A percentile compares a stretch with the other conserved stretches of the same genome.
Conservation (phyloP, 2,113 vertebrate genomes). For the Pogonocichla stellata region DNA sequence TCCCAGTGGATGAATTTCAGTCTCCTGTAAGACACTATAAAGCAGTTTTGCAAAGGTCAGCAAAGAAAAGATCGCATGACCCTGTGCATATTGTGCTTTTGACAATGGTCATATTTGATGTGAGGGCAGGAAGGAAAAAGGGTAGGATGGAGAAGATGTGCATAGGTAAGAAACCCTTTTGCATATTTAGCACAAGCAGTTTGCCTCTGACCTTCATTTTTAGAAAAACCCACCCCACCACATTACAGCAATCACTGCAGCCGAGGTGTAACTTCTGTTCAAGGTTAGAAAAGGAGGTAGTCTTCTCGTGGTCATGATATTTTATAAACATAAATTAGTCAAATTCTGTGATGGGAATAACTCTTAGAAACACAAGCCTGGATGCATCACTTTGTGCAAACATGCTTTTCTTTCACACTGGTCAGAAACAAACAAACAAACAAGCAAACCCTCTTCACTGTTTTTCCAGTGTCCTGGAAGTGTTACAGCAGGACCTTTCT, state of each 20-base stretch:
- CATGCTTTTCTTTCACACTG: not conserved
- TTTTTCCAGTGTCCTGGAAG: not conserved
- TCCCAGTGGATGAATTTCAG: not conserved
- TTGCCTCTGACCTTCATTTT: not conserved
- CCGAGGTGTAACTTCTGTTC: not conserved
- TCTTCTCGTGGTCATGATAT: not conserved
- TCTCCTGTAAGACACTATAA: not conserved
- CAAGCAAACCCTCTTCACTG: not conserved
- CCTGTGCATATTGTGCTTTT: not conserved
- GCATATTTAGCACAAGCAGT: not conserved
- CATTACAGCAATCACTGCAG: not conserved
- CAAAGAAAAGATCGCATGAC: not conserved
- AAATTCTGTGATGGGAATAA: not conserved
- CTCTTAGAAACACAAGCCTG: not conserved
- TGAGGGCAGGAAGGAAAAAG: not conserved
- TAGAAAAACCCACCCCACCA: not conserved
- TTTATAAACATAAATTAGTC: not conserved
- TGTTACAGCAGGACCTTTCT: not conserved
- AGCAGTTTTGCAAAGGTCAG: constrained; percentile 5
- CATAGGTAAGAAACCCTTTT: not conserved
- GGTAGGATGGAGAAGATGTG: not conserved
- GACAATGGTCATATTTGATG: not conserved
- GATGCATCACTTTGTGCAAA: not conserved
- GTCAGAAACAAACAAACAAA: not conserved
- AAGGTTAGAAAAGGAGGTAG: not conserved